Conservation (phyloP, 1,140 invertebrate genomes). For the Laupala kohalensis region DNA sequence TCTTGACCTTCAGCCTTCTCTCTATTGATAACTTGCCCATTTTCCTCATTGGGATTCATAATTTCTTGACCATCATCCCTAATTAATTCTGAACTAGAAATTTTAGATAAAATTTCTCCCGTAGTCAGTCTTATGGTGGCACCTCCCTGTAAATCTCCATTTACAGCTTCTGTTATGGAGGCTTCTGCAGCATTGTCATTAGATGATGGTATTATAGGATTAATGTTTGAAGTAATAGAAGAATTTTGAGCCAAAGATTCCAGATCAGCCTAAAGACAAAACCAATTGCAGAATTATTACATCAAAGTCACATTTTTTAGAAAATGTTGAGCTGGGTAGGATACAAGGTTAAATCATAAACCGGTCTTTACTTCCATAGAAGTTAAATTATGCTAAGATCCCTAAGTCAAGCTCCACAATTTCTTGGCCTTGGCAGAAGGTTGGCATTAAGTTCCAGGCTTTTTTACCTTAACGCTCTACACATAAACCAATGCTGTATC, state of each 20-base stretch:
- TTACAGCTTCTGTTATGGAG: background rate
- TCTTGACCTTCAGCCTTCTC: background rate
- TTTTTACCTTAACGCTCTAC: too few relatives aligned
- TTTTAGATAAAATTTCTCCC: background rate
- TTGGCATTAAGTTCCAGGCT: too few relatives aligned
- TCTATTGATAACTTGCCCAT: background rate
- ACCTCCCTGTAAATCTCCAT: background rate
- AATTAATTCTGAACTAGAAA: too few relatives aligned
- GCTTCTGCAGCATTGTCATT: background rate
- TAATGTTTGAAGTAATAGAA: slow-evolving; percentile 23
- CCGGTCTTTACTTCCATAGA: too few relatives aligned
- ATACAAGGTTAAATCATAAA: too few relatives aligned
- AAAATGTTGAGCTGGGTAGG: too few relatives aligned
- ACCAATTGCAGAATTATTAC: too few relatives aligned
- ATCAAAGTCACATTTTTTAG: too few relatives aligned
- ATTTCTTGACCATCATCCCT: background rate
- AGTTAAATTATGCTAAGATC: too few relatives aligned
- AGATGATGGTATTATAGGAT: slow-evolving; percentile 27
- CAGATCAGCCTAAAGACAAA: slow-evolving; percentile 1
- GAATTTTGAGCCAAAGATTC: slow-evolving; percentile 11
- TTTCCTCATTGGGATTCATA: background rate
- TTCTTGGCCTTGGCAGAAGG: too few relatives aligned
- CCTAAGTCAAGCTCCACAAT: too few relatives aligned
- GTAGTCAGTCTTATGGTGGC: background rate
- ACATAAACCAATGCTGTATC: too few relatives aligned